phyloP scores from a whole-genome alignment of 2,113 vertebrate species.

The Oreochromis spilurus region DNA sequence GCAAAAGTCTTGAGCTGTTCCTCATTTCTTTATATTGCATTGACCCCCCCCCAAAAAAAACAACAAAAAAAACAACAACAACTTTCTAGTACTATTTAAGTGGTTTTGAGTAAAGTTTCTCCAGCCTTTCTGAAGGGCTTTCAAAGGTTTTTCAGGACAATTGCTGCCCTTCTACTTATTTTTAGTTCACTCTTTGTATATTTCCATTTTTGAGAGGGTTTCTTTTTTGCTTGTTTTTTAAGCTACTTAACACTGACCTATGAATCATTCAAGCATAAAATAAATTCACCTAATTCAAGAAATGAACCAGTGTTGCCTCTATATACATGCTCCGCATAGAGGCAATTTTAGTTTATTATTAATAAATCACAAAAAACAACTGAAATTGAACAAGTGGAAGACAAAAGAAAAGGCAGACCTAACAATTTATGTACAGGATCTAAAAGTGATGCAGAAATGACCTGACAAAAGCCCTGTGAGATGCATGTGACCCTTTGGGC shows the following conservation, averaged over 20 bases:
- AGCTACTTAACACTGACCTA: not conserved
- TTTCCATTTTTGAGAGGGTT: rapidly evolving
- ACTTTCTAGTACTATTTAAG: not conserved
- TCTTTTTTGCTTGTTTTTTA: not conserved
- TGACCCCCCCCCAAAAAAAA: not conserved
- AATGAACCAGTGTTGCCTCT: not conserved
- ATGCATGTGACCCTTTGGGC: too few species aligned
- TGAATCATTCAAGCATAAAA: not conserved
- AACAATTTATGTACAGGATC: not conserved
- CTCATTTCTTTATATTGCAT: not conserved
- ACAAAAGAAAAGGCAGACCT: not conserved
- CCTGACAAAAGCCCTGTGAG: too few species aligned
- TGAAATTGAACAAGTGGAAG: not conserved
- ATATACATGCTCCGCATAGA: too few species aligned
- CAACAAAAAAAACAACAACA: too few species aligned
- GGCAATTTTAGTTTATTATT: not conserved
- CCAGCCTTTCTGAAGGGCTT: too few species aligned
- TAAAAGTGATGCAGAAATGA: too few species aligned
- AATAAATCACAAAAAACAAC: not conserved
- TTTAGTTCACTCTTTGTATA: not conserved
- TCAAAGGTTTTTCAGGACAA: not conserved
- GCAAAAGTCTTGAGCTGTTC: not conserved
- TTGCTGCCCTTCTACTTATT: not conserved
- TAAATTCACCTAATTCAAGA: not conserved
- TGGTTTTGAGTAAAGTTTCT: not conserved